Evolutionary conservation across 2,113 vertebrate species (phyloP), one percentile per base, ranked within the genome.

Genomic region (Rallus limicola): DNA sequence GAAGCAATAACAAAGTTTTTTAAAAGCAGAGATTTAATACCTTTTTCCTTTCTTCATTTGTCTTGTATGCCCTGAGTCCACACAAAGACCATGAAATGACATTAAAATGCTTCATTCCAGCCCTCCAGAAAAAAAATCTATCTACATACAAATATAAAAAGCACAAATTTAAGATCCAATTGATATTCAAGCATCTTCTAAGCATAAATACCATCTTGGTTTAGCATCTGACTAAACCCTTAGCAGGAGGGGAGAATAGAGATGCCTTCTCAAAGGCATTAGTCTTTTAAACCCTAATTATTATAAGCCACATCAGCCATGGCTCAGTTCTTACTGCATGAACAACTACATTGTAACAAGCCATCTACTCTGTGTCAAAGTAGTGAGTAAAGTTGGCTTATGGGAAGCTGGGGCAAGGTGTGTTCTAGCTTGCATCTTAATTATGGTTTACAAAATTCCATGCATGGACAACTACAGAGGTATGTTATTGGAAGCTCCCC

Each of bases 281-380:
- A 75, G 52, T n/a, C 78, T 92, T 88, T 50, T 87, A 96, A 89
- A 69, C 4, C 4, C 78, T 14, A 78, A 82, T 8, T 5, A 94
- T 93, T 93, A 86, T 10, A 95, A 85, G 50, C 44, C 92, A 80
- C 76, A 86, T 79, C 71, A 90, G 71, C 23, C 91, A 62, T 9
- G 15, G 50, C 59, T 82, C 52, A 72, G 87, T 28, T 93, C 92
- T 82, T 48, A 46, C 29, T 59, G 69, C 82, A 93, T 50, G 93
- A 96, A 93, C 75, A 86, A 67, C 88, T 63, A 88, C 82, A 86
- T 68, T 88, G 63, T 52, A 88, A 80, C 80, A 67, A 90, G 72
- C 88, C 93, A 93, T 90, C 93, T 95, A 93, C 85, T 95, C 82
- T 58, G 60, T 86, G 92, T 95, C 93, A 88, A 87, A 79, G 80